phyloP scores from a whole-genome alignment of 2,888 invertebrate genomes.

The Diarsia rubi region DNA sequence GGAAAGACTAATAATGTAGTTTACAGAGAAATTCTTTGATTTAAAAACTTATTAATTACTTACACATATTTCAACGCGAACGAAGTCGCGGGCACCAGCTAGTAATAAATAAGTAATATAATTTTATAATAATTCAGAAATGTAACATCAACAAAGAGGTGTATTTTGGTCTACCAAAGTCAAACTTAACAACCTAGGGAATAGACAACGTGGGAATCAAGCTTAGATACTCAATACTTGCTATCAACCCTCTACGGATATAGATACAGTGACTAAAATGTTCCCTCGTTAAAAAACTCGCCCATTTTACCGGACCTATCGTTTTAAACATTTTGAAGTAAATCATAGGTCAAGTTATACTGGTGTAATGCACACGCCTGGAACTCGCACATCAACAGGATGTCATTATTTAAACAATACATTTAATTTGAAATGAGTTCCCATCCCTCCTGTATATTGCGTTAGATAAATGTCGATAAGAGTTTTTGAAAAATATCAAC shows the following conservation, averaged over 20 bases:
- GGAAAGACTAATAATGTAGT: no score
- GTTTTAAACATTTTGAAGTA: not conserved
- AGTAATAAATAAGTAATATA: no score
- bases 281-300: not conserved
- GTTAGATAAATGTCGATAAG: conserved; percentile 25
- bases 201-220: conserved; percentile 36
- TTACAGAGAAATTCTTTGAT: no score
- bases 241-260: conserved; percentile 23
- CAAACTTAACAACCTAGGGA: not conserved
- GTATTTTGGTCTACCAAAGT: not conserved
- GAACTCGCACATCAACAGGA: conserved; percentile 76
- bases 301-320: conserved; percentile 8
- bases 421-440: conserved; percentile 82
- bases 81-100: no score
- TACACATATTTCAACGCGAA: no score
- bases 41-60: no score
- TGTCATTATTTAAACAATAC: conserved; percentile 86
- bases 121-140: not conserved
- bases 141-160: not conserved
- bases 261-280: not conserved
- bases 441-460: conserved; percentile 54
- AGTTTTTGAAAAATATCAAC: conserved; percentile 1
- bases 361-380: conserved; percentile 42
- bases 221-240: conserved; percentile 14
- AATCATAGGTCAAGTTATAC: not conserved